Base-by-base conservation (phyloP, 2,797 vertebrate genomes). In the Hippopotamyrus pictus region DNA sequence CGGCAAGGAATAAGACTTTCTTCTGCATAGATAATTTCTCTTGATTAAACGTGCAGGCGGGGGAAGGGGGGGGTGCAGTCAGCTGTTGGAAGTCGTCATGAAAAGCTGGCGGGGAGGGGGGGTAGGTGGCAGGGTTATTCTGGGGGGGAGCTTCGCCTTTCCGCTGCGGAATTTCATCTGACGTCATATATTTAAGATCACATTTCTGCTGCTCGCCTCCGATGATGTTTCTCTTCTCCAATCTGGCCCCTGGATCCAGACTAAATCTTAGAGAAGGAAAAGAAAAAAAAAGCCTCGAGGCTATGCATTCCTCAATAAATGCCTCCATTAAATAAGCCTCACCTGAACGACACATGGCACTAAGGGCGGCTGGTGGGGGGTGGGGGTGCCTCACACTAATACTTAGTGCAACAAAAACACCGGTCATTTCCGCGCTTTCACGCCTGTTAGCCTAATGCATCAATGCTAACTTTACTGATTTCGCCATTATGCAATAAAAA, bases 211-310 rank as follows among this genome's bases (percentile, higher is more conserved):
- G 65, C 65, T 37, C 25, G 82, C 89, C 88, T 89, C 86, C 37
- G n/a, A 90, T 79, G 88, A 88, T 89, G 83, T 89, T 88, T 88
- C 90, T 92, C 91, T 93, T 95, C 95, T 95, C 95, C 95, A 95
- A 93, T 87, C 90, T 95, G 92, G 91, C 95, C 95, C 92, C 93
- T 87, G 92, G 93, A 95, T 94, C 96, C 95, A 93, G 94, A 91
- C 87, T 48, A 79, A 87, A 83, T 88, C 88, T 91, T 91, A 50
- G 29, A 51, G 51, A 86, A 85, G n/a, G 22, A n/a, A n/a, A 9
- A 9, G 5, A 5, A 50, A 29, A 53, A 87, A 89, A 90, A 48
- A 44, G 9, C 59, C 91, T 89, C 48, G 84, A 79, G 91, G 91
- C 90, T 90, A 90, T 84, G 62, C 91, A 92, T 92, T 93, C 90